A percentile compares a stretch with the other conserved stretches of the same genome.
These are phyloP conservation scores for Pyrgilauda ruficollis DNA, from an alignment of 2,113 vertebrate species.

Conservation along the genomic window DNA sequence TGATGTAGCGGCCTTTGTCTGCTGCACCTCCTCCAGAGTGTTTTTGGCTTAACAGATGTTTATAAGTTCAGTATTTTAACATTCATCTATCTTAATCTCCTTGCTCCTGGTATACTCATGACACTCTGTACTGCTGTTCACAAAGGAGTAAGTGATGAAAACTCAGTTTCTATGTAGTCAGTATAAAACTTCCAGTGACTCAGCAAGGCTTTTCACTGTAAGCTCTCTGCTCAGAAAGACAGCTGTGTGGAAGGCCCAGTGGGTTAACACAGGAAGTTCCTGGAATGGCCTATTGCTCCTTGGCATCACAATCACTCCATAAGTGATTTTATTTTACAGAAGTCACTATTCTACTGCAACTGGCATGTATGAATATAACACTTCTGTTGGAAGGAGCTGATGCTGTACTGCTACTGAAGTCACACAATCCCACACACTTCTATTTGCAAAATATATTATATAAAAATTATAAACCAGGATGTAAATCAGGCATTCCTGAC, in stretches of 20 bases:
- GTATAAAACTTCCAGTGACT: background rate
- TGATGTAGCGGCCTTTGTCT: background rate
- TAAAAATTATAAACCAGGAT: background rate
- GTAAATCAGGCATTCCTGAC: background rate
- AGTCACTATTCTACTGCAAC: background rate
- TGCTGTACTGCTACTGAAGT: background rate
- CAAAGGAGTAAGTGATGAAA: background rate
- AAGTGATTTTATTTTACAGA: background rate
- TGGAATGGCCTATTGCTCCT: background rate
- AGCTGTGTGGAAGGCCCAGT: background rate
- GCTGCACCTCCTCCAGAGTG: slow-evolving; percentile 12
- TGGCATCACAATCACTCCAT: background rate
- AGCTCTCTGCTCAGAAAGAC: background rate
- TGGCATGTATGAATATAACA: background rate
- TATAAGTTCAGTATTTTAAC: slow-evolving; percentile 32
- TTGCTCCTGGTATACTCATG: background rate
- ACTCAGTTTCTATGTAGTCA: background rate
- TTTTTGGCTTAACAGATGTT: slow-evolving; percentile 58
- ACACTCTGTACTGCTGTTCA: background rate
- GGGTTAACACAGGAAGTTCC: background rate
- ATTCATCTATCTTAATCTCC: slow-evolving; percentile 49
- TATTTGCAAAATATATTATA: background rate
- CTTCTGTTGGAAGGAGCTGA: background rate
- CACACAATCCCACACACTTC: background rate
- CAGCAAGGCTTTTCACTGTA: background rate